These are phyloP conservation scores for Morone chrysops DNA, from an alignment of 2,113 vertebrate genomes.

Conservation along the genomic window DNA sequence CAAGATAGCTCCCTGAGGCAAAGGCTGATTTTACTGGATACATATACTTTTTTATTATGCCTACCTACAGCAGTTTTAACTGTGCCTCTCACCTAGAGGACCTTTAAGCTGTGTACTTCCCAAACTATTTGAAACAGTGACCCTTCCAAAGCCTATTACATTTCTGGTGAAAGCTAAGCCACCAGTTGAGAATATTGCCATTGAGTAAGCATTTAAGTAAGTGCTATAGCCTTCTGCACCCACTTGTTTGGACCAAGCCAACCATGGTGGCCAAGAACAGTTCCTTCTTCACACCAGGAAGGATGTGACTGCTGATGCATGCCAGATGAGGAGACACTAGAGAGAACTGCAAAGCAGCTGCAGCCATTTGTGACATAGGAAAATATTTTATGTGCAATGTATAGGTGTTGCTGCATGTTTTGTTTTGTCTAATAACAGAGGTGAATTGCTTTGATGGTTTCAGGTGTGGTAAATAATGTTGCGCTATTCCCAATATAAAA, in stretches of 20 bases:
- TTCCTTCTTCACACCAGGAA: constrained; percentile 65
- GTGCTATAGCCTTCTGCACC: constrained; percentile 44
- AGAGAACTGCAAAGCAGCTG: constrained; percentile 57
- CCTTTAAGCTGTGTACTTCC: constrained; percentile 34
- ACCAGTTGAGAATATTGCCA: constrained; percentile 44
- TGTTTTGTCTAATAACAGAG: constrained; percentile 20
- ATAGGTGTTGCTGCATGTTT: constrained; percentile 12
- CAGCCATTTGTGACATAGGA: constrained; percentile 47
- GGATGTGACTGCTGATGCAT: constrained; percentile 75
- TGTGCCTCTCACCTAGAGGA: constrained; percentile 51
- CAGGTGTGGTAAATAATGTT: background rate
- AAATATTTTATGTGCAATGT: constrained; percentile 43
- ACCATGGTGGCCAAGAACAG: constrained; percentile 64
- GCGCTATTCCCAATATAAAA: background rate
- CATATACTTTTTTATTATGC: constrained; percentile 64
- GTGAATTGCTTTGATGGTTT: constrained; percentile 22
- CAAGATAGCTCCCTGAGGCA: constrained; percentile 41
- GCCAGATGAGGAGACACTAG: constrained; percentile 70
- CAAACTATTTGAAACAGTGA: constrained; percentile 56
- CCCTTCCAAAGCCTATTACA: constrained; percentile 51
- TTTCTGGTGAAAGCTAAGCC: constrained; percentile 47
- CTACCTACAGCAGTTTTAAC: constrained; percentile 67
- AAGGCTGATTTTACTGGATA: constrained; percentile 59
- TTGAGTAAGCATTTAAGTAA: constrained; percentile 54
- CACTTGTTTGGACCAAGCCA: constrained; percentile 59